These are phyloP conservation scores for Penaeus monodon DNA, from an alignment of 2,888 invertebrate genomes.

Conservation along the genomic window DNA sequence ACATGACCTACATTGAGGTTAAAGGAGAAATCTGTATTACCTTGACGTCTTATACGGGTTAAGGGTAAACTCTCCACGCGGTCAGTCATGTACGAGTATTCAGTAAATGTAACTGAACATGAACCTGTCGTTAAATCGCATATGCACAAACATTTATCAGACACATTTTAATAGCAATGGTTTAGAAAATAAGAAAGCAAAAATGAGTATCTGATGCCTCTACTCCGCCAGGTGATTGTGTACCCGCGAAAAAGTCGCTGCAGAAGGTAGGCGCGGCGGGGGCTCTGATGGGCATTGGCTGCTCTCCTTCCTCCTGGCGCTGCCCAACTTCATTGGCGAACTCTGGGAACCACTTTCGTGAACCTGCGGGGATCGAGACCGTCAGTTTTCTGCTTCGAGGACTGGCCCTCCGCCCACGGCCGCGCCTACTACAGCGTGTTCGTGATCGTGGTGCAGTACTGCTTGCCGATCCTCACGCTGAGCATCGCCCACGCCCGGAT, in stretches of 20 bases:
- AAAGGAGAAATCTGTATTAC: too few relatives aligned
- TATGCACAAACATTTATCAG: too few relatives aligned
- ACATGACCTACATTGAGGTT: too few relatives aligned
- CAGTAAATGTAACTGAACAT: too few relatives aligned
- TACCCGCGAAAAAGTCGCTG: conserved; percentile 45
- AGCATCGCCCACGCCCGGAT: conserved; percentile 86
- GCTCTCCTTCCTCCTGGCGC: conserved; percentile 79
- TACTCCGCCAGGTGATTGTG: conserved; percentile 40
- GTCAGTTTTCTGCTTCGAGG: conserved; percentile 83
- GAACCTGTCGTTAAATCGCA: too few relatives aligned
- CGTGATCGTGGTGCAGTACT: conserved; percentile 86
- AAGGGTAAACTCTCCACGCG: too few relatives aligned
- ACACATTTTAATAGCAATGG: too few relatives aligned
- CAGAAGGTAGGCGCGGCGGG: conserved; percentile 79
- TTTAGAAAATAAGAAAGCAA: too few relatives aligned
- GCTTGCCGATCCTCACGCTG: conserved; percentile 86
- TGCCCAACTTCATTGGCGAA: conserved; percentile 77
- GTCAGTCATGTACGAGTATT: too few relatives aligned
- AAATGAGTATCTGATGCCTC: not conserved
- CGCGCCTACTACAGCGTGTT: conserved; percentile 85
- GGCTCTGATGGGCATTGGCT: conserved; percentile 74
- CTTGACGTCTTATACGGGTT: too few relatives aligned
- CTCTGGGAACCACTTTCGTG: conserved; percentile 74
- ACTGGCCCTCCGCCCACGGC: conserved; percentile 79
- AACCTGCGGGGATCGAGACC: conserved; percentile 73